Evolutionary conservation across 2,113 vertebrate species (phyloP), one percentile per base, ranked within the genome.

Genomic region (Brachypodius melanocephalos): DNA sequence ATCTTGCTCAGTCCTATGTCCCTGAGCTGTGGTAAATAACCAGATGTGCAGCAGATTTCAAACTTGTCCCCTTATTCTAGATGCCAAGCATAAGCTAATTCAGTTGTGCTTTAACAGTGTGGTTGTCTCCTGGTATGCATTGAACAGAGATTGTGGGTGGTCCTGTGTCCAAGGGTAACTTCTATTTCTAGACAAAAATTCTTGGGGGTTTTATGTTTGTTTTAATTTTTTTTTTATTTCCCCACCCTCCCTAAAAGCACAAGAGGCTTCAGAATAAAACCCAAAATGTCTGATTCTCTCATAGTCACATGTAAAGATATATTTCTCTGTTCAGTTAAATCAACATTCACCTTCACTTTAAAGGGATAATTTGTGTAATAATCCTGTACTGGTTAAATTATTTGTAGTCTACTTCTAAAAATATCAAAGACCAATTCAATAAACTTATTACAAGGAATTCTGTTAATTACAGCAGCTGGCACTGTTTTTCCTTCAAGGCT

Each of bases 401-500:
- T 52, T 83, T 68, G 7, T 46, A 48, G 10, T 34, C 25, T 28
- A 10, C 36, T 51, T 82, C 52, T 78, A n/a, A 83, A 93, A 45
- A 49, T 34, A 86, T 45, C 20, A 66, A 77, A 94, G 38, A 58
- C 14, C 8, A 34, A 38, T 54, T 36, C 17, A 88, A 36, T 32
- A 46, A 74, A 58, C 7, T 38, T 82, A 42, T 52, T 84, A 43
- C 22, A 14, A 71, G 18, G 32, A 86, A 54, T 87, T 74, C 4
- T 49, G 34, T 66, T 88, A 68, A 76, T 84, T 89, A 45, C 26
- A 74, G 46, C 42, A 77, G 42, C 54, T 95, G 68, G 18, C 38
- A 86, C 12, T 48, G 26, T 88, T 94, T 85, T 18, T 72, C 22
- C 73, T 93, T 74, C 34, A 80, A 83, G 29, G 20, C 51, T 86